These are phyloP conservation scores for Drosophila leontia DNA, from an alignment of 1,140 invertebrate species.

Conservation along the genomic window DNA sequence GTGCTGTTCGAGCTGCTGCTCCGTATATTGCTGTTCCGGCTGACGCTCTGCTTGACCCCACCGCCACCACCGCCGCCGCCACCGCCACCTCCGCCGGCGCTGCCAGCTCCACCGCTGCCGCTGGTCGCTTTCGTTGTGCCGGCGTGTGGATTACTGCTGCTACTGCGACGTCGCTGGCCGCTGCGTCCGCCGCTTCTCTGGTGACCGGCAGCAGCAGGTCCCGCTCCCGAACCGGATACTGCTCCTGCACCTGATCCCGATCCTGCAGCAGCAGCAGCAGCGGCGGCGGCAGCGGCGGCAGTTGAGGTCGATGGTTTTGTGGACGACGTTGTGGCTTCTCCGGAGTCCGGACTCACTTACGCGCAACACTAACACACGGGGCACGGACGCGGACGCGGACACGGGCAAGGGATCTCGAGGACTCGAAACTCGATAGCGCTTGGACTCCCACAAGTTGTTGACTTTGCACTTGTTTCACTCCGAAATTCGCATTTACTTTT, in stretches of 20 bases:
- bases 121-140: slow-evolving; percentile 80
- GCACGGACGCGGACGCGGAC: slow-evolving; percentile 5
- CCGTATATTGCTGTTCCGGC: slow-evolving; percentile 84
- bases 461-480: slow-evolving; percentile 46
- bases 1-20: slow-evolving; percentile 85
- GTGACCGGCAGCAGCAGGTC: slow-evolving; percentile 37
- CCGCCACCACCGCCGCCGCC: slow-evolving; percentile 56
- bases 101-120: slow-evolving; percentile 82
- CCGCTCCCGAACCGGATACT: slow-evolving; percentile 26
- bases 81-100: slow-evolving; percentile 69
- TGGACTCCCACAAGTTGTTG: slow-evolving; percentile 31
- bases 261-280: slow-evolving; percentile 46
- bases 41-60: slow-evolving; percentile 79
- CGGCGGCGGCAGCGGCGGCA: slow-evolving; percentile 69
- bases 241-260: slow-evolving; percentile 40
- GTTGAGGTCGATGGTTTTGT: slow-evolving; percentile 73
- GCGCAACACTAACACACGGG: slow-evolving; percentile 37
- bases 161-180: slow-evolving; percentile 82
- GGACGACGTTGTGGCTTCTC: slow-evolving; percentile 77
- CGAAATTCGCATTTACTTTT: slow-evolving; percentile 22
- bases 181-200: slow-evolving; percentile 69
- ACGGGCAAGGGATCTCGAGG: slow-evolving; percentile 22
- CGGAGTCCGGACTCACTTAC: slow-evolving; percentile 34
- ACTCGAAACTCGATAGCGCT: slow-evolving; percentile 8
- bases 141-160: slow-evolving; percentile 83